Base-by-base conservation (phyloP, 2,797 vertebrate genomes). In the Platyrinchus mystaceus region DNA sequence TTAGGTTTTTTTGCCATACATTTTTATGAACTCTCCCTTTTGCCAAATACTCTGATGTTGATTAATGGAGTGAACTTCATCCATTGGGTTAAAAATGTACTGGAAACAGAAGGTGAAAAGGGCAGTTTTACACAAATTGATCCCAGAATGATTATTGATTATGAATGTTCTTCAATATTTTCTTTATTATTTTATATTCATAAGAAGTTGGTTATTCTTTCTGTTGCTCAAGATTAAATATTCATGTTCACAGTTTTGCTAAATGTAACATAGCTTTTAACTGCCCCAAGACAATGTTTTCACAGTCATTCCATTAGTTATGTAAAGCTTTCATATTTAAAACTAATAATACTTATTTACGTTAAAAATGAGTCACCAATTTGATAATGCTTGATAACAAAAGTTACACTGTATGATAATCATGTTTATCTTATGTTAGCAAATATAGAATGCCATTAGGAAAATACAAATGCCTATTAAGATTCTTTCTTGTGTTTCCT, bases 241-340 rank as follows among this genome's bases (percentile, higher is more conserved):
- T 94, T 94, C 88, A 93, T 88, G 37, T 78, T 95, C 96, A 94
- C 44, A 95, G 39, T 79, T 94, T 91, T 69, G 55, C 34, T 59
- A 59, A 93, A 86, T 76, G 88, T 78, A 90, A 66, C 74, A 62
- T 28, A 67, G 58, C 60, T 91, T 77, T 91, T 67, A 73, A 64
- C 52, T 88, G 69, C 77, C 60, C 49, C 68, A 67, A 88, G 52
- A 90, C 52, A 94, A 89, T 70, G 64, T 87, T 95, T 93, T 93
- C 55, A 64, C 20, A 87, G 52, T 69, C 21, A 62, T 93, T 94
- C 58, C 47, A 83, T 97, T 95, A 91, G 21, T 63, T 94, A 34
- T 89, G 84, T 84, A 94, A 95, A 92, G 92, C 34, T 80, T 91
- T 49, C 64, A 80, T 90, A 50, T 80, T 91, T 83, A 87, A 95